Evolutionary conservation across 2,888 invertebrate genomes (phyloP).

Genomic region (Danaus chrysippus): DNA sequence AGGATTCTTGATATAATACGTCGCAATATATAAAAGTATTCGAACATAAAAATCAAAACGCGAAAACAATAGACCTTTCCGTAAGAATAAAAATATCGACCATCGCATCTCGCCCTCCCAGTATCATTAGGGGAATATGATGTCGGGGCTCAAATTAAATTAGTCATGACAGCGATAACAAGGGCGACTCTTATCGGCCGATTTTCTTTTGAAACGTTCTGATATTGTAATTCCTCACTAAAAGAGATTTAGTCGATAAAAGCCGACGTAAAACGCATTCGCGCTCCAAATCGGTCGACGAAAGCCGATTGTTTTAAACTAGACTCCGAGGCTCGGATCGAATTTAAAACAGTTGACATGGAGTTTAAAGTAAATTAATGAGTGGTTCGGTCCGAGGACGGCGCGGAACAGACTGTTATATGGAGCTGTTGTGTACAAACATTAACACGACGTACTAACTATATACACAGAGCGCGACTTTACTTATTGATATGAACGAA

Average conservation of each 20-base stretch:
- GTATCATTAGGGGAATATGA: background rate
- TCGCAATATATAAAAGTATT: conserved; percentile 1
- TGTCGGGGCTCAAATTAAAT: conserved; percentile 5
- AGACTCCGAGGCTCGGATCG: conserved; percentile 12
- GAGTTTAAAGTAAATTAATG: background rate
- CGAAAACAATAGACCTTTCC: conserved; percentile 8
- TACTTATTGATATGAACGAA: too few relatives aligned
- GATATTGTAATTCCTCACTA: conserved; percentile 36
- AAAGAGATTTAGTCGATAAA: conserved; percentile 21
- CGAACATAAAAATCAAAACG: conserved; percentile 6
- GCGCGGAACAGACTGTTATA: too few relatives aligned
- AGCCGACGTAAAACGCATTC: conserved; percentile 24
- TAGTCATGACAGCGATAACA: conserved; percentile 31
- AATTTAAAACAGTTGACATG: background rate
- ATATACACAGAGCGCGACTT: too few relatives aligned
- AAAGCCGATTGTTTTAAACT: conserved; percentile 25
- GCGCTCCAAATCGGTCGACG: conserved; percentile 11
- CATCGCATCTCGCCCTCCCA: conserved; percentile 4
- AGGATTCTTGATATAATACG: background rate
- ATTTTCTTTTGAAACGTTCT: conserved; percentile 33
- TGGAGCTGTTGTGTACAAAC: too few relatives aligned
- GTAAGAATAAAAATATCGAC: background rate
- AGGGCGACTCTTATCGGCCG: conserved; percentile 34
- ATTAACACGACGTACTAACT: too few relatives aligned
- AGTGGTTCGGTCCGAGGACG: too few relatives aligned